These are phyloP conservation scores for Drosophila algonquin DNA, from an alignment of 2,888 invertebrate species.

Conservation along the genomic window DNA sequence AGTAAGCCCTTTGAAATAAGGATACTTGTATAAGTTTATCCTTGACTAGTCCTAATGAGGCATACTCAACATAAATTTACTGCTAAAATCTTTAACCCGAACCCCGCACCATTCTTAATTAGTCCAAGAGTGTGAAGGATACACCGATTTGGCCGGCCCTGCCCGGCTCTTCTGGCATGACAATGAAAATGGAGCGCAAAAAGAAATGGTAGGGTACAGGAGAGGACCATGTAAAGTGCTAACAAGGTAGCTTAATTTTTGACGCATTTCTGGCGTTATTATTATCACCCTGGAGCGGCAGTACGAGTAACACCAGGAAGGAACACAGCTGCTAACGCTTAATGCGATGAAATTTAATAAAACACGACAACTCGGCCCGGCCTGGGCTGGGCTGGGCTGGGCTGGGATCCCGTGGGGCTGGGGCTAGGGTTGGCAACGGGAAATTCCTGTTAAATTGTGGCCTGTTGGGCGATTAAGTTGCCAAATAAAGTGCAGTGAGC, in stretches of 20 bases:
- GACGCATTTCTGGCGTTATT: slow-evolving; percentile 63
- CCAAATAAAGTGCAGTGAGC: slow-evolving; percentile 74
- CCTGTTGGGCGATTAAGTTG: slow-evolving; percentile 76
- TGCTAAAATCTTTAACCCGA: neutral
- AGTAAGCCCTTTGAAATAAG: neutral
- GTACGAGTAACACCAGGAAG: slow-evolving; percentile 25
- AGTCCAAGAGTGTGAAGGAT: neutral
- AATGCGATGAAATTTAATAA: slow-evolving; percentile 77
- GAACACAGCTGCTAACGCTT: slow-evolving; percentile 53
- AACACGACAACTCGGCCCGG: slow-evolving; percentile 43
- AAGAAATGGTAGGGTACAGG: neutral
- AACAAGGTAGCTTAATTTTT: slow-evolving; percentile 59
- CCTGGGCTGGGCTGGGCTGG: neutral
- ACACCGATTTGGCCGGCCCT: neutral
- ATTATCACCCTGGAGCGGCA: slow-evolving; percentile 47
- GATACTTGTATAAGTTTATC: neutral
- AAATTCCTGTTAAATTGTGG: slow-evolving; percentile 73
- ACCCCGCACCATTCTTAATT: neutral
- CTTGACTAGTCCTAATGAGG: neutral
- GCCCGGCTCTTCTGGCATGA: too few species aligned
- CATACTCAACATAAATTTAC: neutral
- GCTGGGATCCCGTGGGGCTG: neutral
- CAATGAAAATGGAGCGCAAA: neutral
- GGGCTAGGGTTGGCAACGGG: slow-evolving; percentile 10
- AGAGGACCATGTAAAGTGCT: slow-evolving; percentile 33